A percentile compares a stretch with the other conserved stretches of the same genome.
Evolutionary conservation across 1,140 invertebrate genomes (phyloP).

Genomic region (Scaptomyza graminum): DNA sequence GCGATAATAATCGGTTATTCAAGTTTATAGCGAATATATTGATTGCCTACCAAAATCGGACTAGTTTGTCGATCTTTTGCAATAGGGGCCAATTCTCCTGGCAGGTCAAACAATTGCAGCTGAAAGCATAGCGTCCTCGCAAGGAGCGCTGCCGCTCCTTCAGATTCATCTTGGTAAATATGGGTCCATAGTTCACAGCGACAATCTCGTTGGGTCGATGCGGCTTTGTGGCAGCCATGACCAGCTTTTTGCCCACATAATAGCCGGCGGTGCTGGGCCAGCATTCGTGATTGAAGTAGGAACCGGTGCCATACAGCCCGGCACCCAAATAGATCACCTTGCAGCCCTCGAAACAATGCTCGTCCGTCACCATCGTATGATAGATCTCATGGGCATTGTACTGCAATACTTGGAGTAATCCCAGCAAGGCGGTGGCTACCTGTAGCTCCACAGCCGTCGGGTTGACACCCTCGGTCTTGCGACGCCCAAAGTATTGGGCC

Average conservation of each 20-base stretch:
- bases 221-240: constrained; percentile 88
- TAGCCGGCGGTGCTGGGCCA: constrained; percentile 91
- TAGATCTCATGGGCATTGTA: constrained; percentile 96
- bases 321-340: constrained; percentile 89
- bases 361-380: constrained; percentile 86
- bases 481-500: constrained; percentile 86
- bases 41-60: constrained; percentile 72
- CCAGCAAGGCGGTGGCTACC: constrained; percentile 88
- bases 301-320: constrained; percentile 91
- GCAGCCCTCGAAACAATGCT: constrained; percentile 85
- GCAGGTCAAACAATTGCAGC: constrained; percentile 90
- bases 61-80: constrained; percentile 86
- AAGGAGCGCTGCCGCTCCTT: constrained; percentile 88
- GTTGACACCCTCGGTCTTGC: constrained; percentile 79
- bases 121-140: constrained; percentile 91
- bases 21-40: no score
- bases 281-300: constrained; percentile 95
- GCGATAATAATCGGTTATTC: constrained; percentile 8
- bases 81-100: constrained; percentile 90
- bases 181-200: constrained; percentile 94
- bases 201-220: constrained; percentile 88
- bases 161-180: constrained; percentile 88
- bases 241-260: constrained; percentile 89
- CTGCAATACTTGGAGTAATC: constrained; percentile 91
- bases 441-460: constrained; percentile 85